phyloP scores from a whole-genome alignment of 2,888 invertebrate species.

The Magallana nippona region DNA sequence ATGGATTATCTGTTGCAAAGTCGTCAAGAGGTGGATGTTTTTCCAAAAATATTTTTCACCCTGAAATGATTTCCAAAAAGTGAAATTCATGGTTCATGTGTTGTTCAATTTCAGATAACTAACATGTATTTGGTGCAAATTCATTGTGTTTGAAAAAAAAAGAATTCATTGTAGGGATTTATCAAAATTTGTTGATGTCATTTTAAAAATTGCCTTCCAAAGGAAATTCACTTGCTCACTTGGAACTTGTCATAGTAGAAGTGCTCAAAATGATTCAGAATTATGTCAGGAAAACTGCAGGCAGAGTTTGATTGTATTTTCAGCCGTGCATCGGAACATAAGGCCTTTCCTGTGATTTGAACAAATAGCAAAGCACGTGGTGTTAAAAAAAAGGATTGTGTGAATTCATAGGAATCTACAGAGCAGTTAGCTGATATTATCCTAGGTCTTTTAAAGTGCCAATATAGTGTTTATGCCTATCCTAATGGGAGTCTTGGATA shows the following conservation, averaged over 20 bases:
- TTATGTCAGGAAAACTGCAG: neutral
- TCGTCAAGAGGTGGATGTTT: neutral
- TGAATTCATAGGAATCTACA: neutral
- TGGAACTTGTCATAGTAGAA: slow-evolving; percentile 15
- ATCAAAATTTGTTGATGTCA: neutral
- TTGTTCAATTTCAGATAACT: neutral
- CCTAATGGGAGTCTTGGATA: slow-evolving; percentile 14
- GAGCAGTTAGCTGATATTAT: slow-evolving; percentile 25
- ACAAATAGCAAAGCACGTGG: neutral
- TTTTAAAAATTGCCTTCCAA: slow-evolving; percentile 14
- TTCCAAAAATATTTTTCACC: neutral
- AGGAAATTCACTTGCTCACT: slow-evolving; percentile 33
- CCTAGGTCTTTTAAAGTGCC: slow-evolving; percentile 26
- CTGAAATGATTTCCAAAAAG: neutral
- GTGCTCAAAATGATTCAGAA: slow-evolving; percentile 9
- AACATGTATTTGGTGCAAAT: neutral
- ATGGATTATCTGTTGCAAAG: neutral
- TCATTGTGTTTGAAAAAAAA: neutral
- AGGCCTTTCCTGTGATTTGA: neutral
- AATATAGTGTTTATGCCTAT: slow-evolving; percentile 28
- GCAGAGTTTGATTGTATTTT: neutral
- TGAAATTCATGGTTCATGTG: slow-evolving; percentile 17
- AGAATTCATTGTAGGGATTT: neutral
- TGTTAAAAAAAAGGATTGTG: neutral
- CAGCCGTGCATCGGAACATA: neutral